Base-by-base conservation (phyloP, 2,888 invertebrate species). In the Mesorhabditis sp. region DNA sequence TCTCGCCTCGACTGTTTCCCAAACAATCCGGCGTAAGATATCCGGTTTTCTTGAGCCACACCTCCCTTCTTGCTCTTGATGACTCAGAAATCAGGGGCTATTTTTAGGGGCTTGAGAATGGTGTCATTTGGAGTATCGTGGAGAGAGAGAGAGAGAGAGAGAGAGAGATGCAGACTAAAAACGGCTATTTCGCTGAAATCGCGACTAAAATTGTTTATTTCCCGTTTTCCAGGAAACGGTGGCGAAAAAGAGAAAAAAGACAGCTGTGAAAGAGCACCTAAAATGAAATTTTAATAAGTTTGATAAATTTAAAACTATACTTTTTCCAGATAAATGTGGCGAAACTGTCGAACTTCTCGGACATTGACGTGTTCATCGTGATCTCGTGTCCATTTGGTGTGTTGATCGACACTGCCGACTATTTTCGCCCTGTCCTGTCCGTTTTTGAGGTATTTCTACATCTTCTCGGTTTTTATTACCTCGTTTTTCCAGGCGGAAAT, bases 301-400 rank as follows among this genome's bases (percentile, higher is more conserved):
- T n/a, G n/a, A n/a, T n/a, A n/a, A n/a, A n/a, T n/a, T n/a, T n/a
- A n/a, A n/a, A n/a, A n/a, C n/a, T n/a, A n/a, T n/a, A n/a, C 50
- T 10, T 7, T 58, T 70, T 79, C 61, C 67, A 82, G 82, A 72
- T 95, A 4, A 96, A 94, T 88, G 92, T 93, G 10, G 92, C 93
- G 0, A 98, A 98, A 87, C 88, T 98, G 73, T 94, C 95, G 0
- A 98, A 98, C 88, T 95, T 96, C 86, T 91, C 92, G 68, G 86
- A 86, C 62, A 91, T 97, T 75, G 95, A 97, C 84, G 90, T 92
- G 63, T 98, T 93, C 87, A 92, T 95, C 0, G 89, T 93, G 82
- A 90, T 98, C 67, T 91, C 94, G 0, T 98, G 97, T 86, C 91
- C 94, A 3, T 93, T 95, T 87, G 94, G 92, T 84, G 91, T 92